Evolutionary conservation across 2,797 vertebrate species (phyloP), one percentile per base, ranked within the genome.

Genomic region (Clarias pachynema): DNA sequence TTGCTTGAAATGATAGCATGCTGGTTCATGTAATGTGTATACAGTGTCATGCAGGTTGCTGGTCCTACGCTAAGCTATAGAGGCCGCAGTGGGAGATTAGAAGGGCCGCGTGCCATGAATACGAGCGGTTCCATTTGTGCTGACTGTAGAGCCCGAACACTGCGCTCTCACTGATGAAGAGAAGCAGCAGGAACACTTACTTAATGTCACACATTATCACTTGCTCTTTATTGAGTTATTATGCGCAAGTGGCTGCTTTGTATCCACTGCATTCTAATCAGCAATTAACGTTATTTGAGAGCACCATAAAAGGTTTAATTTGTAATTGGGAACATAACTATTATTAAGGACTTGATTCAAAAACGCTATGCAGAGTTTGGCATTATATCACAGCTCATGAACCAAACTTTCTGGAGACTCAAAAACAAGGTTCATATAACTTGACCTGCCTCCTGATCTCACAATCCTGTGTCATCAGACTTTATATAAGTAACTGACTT

Each of bases 151-250:
- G 91, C 91, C 83, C 89, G 90, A 89, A 89, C 93, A 88, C 90
- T 89, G 81, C 92, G 93, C 87, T 90, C 90, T 91, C 89, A 65
- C 91, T 95, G 95, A 95, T 94, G 93, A 95, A 80, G 91, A 89
- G 91, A 92, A 97, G 96, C 96, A 96, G 96, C 96, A 95, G 96
- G 96, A 96, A 96, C 95, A 96, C 95, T 96, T 96, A 95, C 97
- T 97, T 97, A 96, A 95, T 96, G 95, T 93, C 93, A 94, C 96
- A 96, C 96, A 96, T 97, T 96, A 95, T 94, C 95, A 92, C 93
- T 94, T 94, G 95, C 95, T 95, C 96, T 97, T 97, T 96, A 97
- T 97, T 97, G 96, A 95, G 96, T 96, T 96, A 97, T 97, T 97
- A 97, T 95, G 95, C 96, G 96, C 95, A 96, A 97, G 96, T 96